Percentiles rank a stretch among this genome's conserved stretches.
Conservation (phyloP, 2,888 invertebrate genomes). For the Lagria hirta region DNA sequence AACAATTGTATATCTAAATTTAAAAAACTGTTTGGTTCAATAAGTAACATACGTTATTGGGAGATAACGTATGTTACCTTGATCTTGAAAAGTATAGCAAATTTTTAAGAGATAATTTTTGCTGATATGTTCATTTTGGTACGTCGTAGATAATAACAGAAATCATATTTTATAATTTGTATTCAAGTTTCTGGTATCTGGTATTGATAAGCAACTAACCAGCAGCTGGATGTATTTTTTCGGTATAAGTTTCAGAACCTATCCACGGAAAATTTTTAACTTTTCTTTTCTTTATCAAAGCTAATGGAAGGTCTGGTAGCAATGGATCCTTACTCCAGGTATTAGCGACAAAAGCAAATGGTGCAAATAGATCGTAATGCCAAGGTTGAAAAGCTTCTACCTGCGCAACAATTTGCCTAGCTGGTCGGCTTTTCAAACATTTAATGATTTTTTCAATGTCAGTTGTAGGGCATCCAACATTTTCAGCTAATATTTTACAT, state of each 20-base stretch:
- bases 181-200: no score
- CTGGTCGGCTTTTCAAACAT: slow-evolving; percentile 66
- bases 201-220: slow-evolving; percentile 8
- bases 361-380: slow-evolving; percentile 70
- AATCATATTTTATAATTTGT: no score
- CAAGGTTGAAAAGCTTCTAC: slow-evolving; percentile 61
- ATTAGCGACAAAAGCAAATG: slow-evolving; percentile 68
- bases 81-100: slow-evolving; percentile 8
- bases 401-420: slow-evolving; percentile 61
- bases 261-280: slow-evolving; percentile 71
- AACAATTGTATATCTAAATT: no score
- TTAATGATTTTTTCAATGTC: slow-evolving; percentile 56
- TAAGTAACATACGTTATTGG: no score
- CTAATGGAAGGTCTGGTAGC: slow-evolving; percentile 65
- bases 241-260: slow-evolving; percentile 66
- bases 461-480: slow-evolving; percentile 64
- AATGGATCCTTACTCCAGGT: slow-evolving; percentile 64
- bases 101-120: no score
- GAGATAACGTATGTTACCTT: no score
- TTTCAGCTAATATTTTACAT: slow-evolving; percentile 60
- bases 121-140: no score
- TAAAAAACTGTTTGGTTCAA: no score
- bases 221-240: slow-evolving; percentile 68
- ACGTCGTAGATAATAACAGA: no score
- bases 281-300: slow-evolving; percentile 60